Evolutionary conservation across 2,888 invertebrate species (phyloP).

Genomic region (Andricus quercusramuli): DNA sequence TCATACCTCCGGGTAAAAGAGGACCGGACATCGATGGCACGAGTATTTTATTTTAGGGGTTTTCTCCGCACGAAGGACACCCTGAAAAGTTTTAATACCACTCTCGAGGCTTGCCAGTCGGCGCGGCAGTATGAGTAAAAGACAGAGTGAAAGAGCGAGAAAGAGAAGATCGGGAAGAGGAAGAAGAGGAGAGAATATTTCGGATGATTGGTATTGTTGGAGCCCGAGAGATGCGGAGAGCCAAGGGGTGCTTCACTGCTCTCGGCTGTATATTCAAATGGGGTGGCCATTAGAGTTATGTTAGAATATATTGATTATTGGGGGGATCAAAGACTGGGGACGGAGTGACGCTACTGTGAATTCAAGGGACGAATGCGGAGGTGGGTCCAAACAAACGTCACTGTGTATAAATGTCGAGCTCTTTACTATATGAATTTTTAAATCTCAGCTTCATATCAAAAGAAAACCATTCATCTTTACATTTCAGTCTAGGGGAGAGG

Average conservation of each 20-base stretch:
- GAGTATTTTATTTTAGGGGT: slow-evolving; percentile 63
- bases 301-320: slow-evolving; percentile 79
- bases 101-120: slow-evolving; percentile 68
- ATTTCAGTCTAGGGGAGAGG: background rate
- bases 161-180: slow-evolving; percentile 45
- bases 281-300: slow-evolving; percentile 78
- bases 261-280: slow-evolving; percentile 75
- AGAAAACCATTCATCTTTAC: background rate
- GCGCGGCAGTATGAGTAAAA: slow-evolving; percentile 58
- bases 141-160: slow-evolving; percentile 55
- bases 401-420: slow-evolving; percentile 34
- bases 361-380: slow-evolving; percentile 34
- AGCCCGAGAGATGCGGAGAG: slow-evolving; percentile 60
- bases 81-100: slow-evolving; percentile 76
- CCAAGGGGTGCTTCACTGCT: slow-evolving; percentile 62
- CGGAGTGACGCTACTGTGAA: slow-evolving; percentile 67
- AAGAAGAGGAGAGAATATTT: slow-evolving; percentile 69
- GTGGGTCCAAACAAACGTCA: slow-evolving; percentile 38
- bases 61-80: slow-evolving; percentile 55
- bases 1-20: slow-evolving; percentile 55
- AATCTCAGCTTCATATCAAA: slow-evolving; percentile 1
- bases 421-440: slow-evolving; percentile 24
- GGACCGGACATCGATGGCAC: slow-evolving; percentile 60
- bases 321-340: slow-evolving; percentile 76
- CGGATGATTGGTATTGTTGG: slow-evolving; percentile 77